Evolutionary conservation across 37 sponge, comb jelly and placozoan genomes (phyloP).

Genomic region (Amphimedon queenslandica): DNA sequence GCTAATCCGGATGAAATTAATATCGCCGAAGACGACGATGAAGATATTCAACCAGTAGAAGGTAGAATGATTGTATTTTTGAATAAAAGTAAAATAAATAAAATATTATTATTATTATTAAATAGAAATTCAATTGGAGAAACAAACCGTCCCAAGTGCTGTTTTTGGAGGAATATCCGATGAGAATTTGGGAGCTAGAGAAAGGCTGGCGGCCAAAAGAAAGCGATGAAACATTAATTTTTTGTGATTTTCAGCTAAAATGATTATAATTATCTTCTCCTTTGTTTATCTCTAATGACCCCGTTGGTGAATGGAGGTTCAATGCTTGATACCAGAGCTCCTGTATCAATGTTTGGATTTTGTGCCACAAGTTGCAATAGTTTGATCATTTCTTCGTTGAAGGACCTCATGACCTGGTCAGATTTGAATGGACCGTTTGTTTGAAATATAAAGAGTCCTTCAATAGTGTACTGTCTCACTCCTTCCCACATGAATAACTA

Average conservation of each 20-base stretch:
- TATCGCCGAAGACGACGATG: slow-evolving; percentile 78
- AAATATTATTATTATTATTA: background rate
- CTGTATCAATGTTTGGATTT: slow-evolving; percentile 15
- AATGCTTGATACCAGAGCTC: slow-evolving; percentile 19
- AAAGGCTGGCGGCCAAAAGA: slow-evolving; percentile 39
- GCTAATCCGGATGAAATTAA: slow-evolving; percentile 92
- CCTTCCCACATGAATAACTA: slow-evolving; percentile 81
- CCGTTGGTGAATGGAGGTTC: slow-evolving; percentile 53
- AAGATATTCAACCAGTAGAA: slow-evolving; percentile 34
- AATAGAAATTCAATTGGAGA: slow-evolving; percentile 55
- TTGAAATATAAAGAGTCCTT: slow-evolving; percentile 70
- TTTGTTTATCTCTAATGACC: no score
- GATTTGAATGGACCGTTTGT: no score
- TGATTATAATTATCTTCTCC: background rate
- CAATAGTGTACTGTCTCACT: slow-evolving; percentile 26
- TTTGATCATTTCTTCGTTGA: slow-evolving; percentile 33
- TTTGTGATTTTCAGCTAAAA: background rate
- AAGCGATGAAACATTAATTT: background rate
- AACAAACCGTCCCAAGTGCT: slow-evolving; percentile 61
- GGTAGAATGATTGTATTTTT: background rate
- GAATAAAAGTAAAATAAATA: slow-evolving; percentile 2
- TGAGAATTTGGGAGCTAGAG: slow-evolving; percentile 53
- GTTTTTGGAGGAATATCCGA: slow-evolving; percentile 77
- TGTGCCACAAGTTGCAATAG: slow-evolving; percentile 38
- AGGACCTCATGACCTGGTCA: slow-evolving; percentile 42